These are phyloP conservation scores for Tenthredo distinguenda DNA, from an alignment of 2,888 invertebrate genomes.

Conservation along the genomic window DNA sequence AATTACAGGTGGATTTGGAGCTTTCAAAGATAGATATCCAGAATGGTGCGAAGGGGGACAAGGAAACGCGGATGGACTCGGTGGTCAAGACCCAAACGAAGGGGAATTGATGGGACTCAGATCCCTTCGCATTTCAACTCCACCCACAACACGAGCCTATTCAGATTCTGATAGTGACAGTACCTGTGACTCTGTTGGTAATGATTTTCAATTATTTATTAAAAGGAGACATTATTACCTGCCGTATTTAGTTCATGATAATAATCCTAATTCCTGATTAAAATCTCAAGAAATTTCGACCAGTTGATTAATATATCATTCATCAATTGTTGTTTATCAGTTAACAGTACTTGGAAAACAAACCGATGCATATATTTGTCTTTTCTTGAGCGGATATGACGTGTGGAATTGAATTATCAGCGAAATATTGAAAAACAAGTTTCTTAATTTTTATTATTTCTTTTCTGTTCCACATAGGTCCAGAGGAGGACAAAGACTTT, in stretches of 20 bases:
- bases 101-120: conserved; percentile 85
- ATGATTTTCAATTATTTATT: conserved; percentile 52
- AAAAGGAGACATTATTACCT: background rate
- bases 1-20: conserved; percentile 90
- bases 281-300: background rate
- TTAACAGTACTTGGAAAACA: background rate
- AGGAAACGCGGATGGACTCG: conserved; percentile 76
- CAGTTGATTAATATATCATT: background rate
- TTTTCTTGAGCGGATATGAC: background rate
- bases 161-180: conserved; percentile 85
- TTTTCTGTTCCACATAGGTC: conserved; percentile 74
- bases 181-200: conserved; percentile 76
- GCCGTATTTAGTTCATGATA: background rate
- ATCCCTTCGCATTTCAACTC: conserved; percentile 87
- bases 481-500: conserved; percentile 87
- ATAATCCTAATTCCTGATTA: background rate
- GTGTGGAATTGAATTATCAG: background rate
- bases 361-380: background rate
- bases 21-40: conserved; percentile 91
- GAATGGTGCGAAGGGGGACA: conserved; percentile 94
- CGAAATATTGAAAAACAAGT: conserved; percentile 14
- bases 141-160: conserved; percentile 84
- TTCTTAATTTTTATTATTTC: conserved; percentile 41
- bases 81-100: conserved; percentile 76
- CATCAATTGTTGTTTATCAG: background rate